These are phyloP conservation scores for Australoheros facetus DNA, from an alignment of 2,797 vertebrate species.

Conservation along the genomic window DNA sequence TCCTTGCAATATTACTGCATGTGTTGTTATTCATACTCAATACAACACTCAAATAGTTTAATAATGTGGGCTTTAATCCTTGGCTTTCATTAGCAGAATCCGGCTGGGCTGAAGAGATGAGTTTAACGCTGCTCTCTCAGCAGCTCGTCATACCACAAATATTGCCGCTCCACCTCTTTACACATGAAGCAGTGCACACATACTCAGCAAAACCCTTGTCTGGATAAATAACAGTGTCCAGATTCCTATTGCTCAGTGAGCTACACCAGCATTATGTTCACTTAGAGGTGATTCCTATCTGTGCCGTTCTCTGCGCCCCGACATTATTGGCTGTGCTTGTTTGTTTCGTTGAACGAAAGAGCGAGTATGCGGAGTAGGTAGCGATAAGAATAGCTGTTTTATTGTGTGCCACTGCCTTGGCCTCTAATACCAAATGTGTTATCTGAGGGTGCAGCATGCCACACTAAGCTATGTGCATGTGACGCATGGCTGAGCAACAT, in stretches of 20 bases:
- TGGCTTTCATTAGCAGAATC: conserved; percentile 3
- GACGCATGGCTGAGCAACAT: conserved; percentile 75
- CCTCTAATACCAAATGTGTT: conserved; percentile 77
- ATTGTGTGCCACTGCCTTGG: conserved; percentile 78
- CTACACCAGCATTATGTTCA: conserved; percentile 18
- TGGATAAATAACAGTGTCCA: conserved; percentile 3
- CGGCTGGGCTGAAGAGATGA: conserved; percentile 6
- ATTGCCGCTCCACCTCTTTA: neutral
- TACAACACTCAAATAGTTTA: conserved; percentile 8
- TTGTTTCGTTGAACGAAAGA: conserved; percentile 43
- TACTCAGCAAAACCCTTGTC: conserved; percentile 12
- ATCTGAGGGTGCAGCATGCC: conserved; percentile 75
- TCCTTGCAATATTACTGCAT: neutral
- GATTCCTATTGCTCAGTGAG: conserved; percentile 10
- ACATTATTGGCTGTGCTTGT: conserved; percentile 33
- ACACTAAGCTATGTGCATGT: conserved; percentile 76
- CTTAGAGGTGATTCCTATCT: conserved; percentile 21
- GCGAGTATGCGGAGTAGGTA: conserved; percentile 52
- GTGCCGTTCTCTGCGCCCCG: conserved; percentile 9
- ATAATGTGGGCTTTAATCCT: conserved; percentile 13
- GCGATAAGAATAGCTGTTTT: conserved; percentile 79
- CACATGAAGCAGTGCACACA: neutral
- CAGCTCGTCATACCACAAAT: conserved; percentile 26
- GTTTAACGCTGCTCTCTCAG: conserved; percentile 30
- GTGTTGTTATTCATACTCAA: conserved; percentile 11